Conservation (phyloP, 2,888 invertebrate species). For the Brachylomia viminalis region DNA sequence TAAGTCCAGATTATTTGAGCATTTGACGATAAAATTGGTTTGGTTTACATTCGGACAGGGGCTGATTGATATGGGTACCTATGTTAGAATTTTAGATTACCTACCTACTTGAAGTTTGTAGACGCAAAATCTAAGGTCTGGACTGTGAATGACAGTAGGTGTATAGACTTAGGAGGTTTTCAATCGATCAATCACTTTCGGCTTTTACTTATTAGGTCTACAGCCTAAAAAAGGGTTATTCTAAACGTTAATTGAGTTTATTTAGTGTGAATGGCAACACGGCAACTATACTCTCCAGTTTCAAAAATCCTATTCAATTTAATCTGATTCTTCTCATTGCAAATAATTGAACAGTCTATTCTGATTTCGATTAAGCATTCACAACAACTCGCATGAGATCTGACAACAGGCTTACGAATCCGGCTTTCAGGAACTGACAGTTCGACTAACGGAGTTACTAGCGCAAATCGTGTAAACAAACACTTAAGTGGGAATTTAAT, state of each 20-base stretch:
- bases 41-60: conserved; percentile 1
- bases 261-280: background rate
- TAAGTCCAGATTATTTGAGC: background rate
- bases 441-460: background rate
- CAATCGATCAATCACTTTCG: conserved; percentile 12
- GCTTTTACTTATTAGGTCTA: background rate
- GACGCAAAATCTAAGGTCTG: background rate
- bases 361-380: conserved; percentile 25
- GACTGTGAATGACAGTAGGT: conserved; percentile 22
- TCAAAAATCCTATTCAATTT: background rate
- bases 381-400: conserved; percentile 10
- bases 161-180: background rate
- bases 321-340: background rate
- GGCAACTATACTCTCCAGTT: background rate
- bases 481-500: conserved; percentile 18
- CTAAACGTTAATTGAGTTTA: background rate
- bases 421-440: conserved; percentile 10
- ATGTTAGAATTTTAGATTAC: conserved; percentile 16
- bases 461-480: conserved; percentile 7
- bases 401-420: conserved; percentile 15
- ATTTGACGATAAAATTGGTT: conserved; percentile 18
- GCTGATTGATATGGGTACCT: conserved; percentile 32
- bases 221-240: background rate
- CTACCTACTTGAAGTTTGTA: background rate
- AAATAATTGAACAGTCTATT: conserved; percentile 8